Evolutionary conservation across 2,888 invertebrate genomes (phyloP).

Genomic region (Neria commutata): DNA sequence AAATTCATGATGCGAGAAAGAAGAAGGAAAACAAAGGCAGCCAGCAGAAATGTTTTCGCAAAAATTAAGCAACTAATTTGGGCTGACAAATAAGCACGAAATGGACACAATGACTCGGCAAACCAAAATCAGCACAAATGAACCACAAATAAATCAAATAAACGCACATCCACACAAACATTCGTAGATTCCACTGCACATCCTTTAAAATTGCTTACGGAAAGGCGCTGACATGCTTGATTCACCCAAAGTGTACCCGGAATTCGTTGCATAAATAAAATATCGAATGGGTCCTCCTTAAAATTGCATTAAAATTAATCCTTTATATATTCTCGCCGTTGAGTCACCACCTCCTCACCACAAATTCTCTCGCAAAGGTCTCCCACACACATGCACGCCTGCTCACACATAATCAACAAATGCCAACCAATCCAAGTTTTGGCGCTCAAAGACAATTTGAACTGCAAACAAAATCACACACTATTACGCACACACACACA

Average conservation of each 20-base stretch:
- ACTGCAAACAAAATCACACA: too few relatives aligned
- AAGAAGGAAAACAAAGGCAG: too few relatives aligned
- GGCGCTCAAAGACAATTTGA: too few relatives aligned
- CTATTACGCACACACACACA: not conserved
- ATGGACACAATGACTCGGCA: slow-evolving; percentile 9
- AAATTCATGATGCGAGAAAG: too few relatives aligned
- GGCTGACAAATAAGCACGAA: slow-evolving; percentile 21
- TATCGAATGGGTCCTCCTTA: slow-evolving; percentile 36
- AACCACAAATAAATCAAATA: slow-evolving; percentile 10
- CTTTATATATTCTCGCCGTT: too few relatives aligned
- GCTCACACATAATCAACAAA: not conserved
- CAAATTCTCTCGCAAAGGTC: too few relatives aligned
- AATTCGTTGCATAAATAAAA: slow-evolving; percentile 38
- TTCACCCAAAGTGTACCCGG: slow-evolving; percentile 24
- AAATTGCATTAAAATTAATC: slow-evolving; percentile 42
- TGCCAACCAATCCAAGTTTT: too few relatives aligned
- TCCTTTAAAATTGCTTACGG: slow-evolving; percentile 7
- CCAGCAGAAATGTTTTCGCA: slow-evolving; percentile 23
- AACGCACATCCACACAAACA: slow-evolving; percentile 8
- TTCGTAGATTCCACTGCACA: slow-evolving; percentile 4
- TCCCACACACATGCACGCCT: not conserved
- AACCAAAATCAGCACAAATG: not conserved
- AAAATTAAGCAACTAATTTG: slow-evolving; percentile 28
- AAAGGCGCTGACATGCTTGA: not conserved
- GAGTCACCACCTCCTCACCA: too few relatives aligned